A percentile compares a stretch with the other conserved stretches of the same genome.
These are phyloP conservation scores for Pseudococcus longispinus DNA, from an alignment of 2,888 invertebrate species.

Conservation along the genomic window DNA sequence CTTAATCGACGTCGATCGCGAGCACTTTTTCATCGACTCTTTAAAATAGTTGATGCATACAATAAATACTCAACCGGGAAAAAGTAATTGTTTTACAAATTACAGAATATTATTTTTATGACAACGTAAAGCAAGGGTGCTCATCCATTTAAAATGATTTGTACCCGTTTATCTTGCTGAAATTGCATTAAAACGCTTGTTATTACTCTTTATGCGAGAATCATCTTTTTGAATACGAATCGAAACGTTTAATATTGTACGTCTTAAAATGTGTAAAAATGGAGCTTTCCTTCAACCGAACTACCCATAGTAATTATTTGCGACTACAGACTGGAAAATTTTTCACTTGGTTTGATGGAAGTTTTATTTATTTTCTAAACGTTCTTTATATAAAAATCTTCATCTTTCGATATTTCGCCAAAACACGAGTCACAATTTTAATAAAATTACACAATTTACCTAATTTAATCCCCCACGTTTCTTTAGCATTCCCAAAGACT, in stretches of 20 bases:
- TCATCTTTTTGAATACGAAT: conserved; percentile 11
- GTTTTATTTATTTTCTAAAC: not conserved
- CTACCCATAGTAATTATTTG: not conserved
- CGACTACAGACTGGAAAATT: not conserved
- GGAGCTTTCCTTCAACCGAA: not conserved
- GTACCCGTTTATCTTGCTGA: not conserved
- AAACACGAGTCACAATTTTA: not conserved
- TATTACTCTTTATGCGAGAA: conserved; percentile 22
- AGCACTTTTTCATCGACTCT: not conserved
- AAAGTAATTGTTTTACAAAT: conserved; percentile 27
- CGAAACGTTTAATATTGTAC: not conserved
- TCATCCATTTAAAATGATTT: conserved; percentile 14
- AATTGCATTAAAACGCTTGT: not conserved
- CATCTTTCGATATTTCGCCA: not conserved
- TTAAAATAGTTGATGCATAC: not conserved
- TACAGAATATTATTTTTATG: conserved; percentile 18
- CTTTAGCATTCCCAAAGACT: not conserved
- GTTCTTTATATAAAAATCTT: not conserved
- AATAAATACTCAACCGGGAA: not conserved
- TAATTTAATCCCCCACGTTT: not conserved
- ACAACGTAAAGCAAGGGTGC: not conserved
- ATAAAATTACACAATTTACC: not conserved
- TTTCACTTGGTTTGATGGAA: not conserved
- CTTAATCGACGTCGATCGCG: not conserved
- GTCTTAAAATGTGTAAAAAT: not conserved